Evolutionary conservation across 2,113 vertebrate species (phyloP), one percentile per base, ranked within the genome.

Genomic region (human): DNA sequence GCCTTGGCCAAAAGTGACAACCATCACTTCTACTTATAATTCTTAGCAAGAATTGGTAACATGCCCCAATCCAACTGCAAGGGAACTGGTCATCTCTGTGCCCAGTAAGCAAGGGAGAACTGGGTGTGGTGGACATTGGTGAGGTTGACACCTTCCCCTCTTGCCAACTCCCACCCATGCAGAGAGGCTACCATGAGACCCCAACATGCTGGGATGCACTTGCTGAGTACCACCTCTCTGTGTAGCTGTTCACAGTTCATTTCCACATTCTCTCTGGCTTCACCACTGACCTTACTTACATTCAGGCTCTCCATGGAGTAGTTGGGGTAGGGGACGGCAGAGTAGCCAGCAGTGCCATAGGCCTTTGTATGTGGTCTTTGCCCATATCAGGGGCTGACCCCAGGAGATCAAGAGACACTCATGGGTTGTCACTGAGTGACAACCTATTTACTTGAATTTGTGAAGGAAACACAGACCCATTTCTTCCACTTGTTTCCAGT

Each of bases 371-470:
- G 8, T 8, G 48, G 52, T 30, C 89, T 38, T 23, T 3, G 43
- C 52, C 35, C 59, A 27, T 17, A 13, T 4, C 55, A 14, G 32
- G 43, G 38, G 1, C 1, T 40, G 48, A 48, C 5, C 6, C 1
- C 4, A 22, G 25, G 25, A 30, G n/a, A 4, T 50, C 55, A 35
- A 35, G 0, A 32, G 79, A 35, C 0, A 0, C 64, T 11, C 0
- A 1, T 11, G 13, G 7, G 25, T 2, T 12, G 17, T 25, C 22
- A 8, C 2, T 8, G 13, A 80, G 32, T n/a, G n/a, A n/a, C n/a
- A 86, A 9, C 13, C 10, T 14, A 2, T 3, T 68, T 66, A 38
- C 2, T n/a, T 23, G 40, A 7, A 27, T 43, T 48, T 64, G 25
- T 4, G 38, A 72, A 35, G 32, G 3, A 2, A 10, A 4, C 1